Evolutionary conservation across 2,888 invertebrate genomes (phyloP).

Genomic region (Pyralis farinalis): DNA sequence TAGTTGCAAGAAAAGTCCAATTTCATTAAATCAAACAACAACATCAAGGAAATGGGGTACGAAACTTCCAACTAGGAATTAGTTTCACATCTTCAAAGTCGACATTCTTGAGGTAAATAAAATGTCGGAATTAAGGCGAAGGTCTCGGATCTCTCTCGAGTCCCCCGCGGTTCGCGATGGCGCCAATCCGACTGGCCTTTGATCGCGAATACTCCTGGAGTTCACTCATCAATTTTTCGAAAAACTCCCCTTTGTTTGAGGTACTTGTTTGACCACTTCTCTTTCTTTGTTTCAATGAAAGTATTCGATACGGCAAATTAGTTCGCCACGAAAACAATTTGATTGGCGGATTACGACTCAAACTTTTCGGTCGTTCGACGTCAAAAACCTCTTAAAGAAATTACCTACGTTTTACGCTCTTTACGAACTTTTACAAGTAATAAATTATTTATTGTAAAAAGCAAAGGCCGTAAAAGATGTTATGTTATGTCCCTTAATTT

Average conservation of each 20-base stretch:
- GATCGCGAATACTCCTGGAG: conserved; percentile 57
- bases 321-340: conserved; percentile 32
- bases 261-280: conserved; percentile 47
- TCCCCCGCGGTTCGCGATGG: conserved; percentile 20
- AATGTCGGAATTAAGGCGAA: conserved; percentile 45
- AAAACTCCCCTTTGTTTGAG: conserved; percentile 45
- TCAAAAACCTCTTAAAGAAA: conserved; percentile 39
- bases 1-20: conserved; percentile 51
- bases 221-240: conserved; percentile 50
- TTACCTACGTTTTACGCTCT: conserved; percentile 13
- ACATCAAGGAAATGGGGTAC: conserved; percentile 38
- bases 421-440: conserved; percentile 15
- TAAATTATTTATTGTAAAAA: conserved; percentile 17
- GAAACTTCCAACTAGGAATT: conserved; percentile 60
- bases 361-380: conserved; percentile 36
- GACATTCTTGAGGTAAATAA: conserved; percentile 67
- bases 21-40: conserved; percentile 59
- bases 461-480: conserved; percentile 29
- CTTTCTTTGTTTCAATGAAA: conserved; percentile 42
- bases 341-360: conserved; percentile 40
- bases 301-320: conserved; percentile 46
- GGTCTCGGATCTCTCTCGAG: conserved; percentile 29
- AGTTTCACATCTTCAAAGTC: conserved; percentile 67
- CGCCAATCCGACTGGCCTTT: conserved; percentile 48
- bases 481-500: conserved; percentile 45